Conservation (phyloP, 2,888 invertebrate genomes). For the Tachina lurida region DNA sequence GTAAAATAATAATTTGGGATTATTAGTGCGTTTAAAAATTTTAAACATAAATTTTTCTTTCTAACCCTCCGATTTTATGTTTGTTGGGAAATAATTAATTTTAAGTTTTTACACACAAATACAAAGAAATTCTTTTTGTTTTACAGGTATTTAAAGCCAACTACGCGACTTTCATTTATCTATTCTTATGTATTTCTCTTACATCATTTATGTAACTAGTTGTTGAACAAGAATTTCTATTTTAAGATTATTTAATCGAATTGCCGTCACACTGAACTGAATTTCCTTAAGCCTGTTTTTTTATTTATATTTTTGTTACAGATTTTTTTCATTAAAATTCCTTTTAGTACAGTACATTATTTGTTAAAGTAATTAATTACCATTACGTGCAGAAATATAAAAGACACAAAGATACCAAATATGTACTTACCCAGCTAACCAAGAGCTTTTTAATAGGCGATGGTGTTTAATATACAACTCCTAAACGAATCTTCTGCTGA, state of each 20-base stretch:
- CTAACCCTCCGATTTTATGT: too few species aligned
- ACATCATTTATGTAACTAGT: conserved; percentile 24
- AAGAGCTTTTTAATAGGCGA: too few species aligned
- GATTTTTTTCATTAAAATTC: conserved; percentile 1
- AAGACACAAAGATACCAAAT: background rate
- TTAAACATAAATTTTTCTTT: too few species aligned
- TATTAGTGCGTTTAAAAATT: too few species aligned
- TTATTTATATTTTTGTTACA: background rate
- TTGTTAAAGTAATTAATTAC: background rate
- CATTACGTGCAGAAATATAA: too few species aligned
- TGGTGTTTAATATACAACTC: too few species aligned
- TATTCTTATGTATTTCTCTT: conserved; percentile 40
- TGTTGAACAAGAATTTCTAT: conserved; percentile 9
- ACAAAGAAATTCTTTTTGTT: background rate
- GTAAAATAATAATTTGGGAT: too few species aligned
- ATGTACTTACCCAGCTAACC: too few species aligned
- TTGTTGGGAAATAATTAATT: background rate
- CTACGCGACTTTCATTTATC: conserved; percentile 7
- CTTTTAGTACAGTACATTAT: background rate
- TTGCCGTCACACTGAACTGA: conserved; percentile 52
- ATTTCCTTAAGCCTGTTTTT: conserved; percentile 26
- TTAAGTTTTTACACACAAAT: background rate
- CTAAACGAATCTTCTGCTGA: too few species aligned
- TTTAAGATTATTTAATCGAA: conserved; percentile 36
- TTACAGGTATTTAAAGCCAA: conserved; percentile 9